Evolutionary conservation across 2,113 vertebrate species (phyloP).

Genomic region (Castor canadensis): DNA sequence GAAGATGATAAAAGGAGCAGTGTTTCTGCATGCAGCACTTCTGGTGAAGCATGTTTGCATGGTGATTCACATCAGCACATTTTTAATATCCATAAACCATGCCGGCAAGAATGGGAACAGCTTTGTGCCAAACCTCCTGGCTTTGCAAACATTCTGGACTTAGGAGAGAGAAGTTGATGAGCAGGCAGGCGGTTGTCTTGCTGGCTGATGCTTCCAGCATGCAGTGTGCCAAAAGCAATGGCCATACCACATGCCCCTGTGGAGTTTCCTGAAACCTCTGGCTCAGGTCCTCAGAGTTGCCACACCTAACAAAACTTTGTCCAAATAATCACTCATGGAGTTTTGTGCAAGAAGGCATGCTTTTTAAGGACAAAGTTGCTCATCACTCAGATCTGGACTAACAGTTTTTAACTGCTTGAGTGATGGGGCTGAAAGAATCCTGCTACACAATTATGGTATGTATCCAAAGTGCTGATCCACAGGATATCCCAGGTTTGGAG

Average conservation of each 20-base stretch:
- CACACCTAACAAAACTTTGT: neutral
- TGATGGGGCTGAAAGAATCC: neutral
- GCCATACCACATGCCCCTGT: neutral
- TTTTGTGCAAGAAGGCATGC: neutral
- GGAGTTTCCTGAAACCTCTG: neutral
- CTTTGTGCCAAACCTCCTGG: constrained; percentile 50
- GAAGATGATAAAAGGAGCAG: constrained; percentile 70
- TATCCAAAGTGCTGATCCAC: neutral
- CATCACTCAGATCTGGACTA: neutral
- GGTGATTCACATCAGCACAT: constrained; percentile 58
- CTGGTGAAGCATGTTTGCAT: constrained; percentile 70
- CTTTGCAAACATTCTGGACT: constrained; percentile 60
- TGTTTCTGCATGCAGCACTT: constrained; percentile 27
- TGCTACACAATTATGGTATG: neutral
- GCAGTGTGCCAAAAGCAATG: constrained; percentile 13
- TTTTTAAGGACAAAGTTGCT: neutral
- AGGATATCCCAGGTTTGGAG: neutral
- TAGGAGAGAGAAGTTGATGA: neutral
- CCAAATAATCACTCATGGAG: neutral
- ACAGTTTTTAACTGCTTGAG: neutral
- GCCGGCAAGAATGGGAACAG: constrained; percentile 33
- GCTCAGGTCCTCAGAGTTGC: neutral
- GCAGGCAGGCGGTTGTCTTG: neutral
- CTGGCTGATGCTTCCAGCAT: constrained; percentile 24
- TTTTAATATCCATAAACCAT: constrained; percentile 75